A percentile compares a stretch with the other conserved stretches of the same genome.
phyloP scores from a whole-genome alignment of 2,113 vertebrate genomes.

The Phyllostomus discolor region DNA sequence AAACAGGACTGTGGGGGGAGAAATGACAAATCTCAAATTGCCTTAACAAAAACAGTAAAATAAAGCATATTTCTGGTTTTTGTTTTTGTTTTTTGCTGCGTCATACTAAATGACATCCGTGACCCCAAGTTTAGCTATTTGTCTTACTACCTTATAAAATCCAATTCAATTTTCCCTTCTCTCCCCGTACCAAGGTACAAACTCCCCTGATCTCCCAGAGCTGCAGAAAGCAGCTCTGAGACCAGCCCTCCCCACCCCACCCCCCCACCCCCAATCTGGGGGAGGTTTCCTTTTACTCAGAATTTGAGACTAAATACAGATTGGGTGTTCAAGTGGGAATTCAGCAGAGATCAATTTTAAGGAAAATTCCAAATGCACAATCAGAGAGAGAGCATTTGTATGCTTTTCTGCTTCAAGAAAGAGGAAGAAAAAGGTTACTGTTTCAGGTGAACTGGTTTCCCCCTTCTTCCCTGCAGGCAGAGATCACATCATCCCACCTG shows the following conservation, averaged over 20 bases:
- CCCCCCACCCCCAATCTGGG: neutral
- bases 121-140: conserved; percentile 48
- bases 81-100: neutral
- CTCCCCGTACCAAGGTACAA: conserved; percentile 39
- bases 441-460: conserved; percentile 65
- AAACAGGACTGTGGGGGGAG: conserved; percentile 39
- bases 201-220: conserved; percentile 58
- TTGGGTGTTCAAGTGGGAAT: conserved; percentile 65
- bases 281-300: neutral
- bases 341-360: conserved; percentile 71
- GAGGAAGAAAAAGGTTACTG: conserved; percentile 69
- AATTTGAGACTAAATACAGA: conserved; percentile 78
- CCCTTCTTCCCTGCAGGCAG: conserved; percentile 38
- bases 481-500: conserved; percentile 39
- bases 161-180: conserved; percentile 50
- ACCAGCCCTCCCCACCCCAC: neutral
- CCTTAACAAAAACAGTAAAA: conserved; percentile 63
- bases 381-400: conserved; percentile 59
- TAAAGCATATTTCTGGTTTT: neutral
- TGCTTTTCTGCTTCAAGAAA: conserved; percentile 67
- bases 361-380: conserved; percentile 67
- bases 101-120: neutral
- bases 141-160: conserved; percentile 67
- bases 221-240: conserved; percentile 69
- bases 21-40: conserved; percentile 12